Evolutionary conservation across 1,140 invertebrate genomes (phyloP).

Genomic region (Macrotrachela quadricornifera): DNA sequence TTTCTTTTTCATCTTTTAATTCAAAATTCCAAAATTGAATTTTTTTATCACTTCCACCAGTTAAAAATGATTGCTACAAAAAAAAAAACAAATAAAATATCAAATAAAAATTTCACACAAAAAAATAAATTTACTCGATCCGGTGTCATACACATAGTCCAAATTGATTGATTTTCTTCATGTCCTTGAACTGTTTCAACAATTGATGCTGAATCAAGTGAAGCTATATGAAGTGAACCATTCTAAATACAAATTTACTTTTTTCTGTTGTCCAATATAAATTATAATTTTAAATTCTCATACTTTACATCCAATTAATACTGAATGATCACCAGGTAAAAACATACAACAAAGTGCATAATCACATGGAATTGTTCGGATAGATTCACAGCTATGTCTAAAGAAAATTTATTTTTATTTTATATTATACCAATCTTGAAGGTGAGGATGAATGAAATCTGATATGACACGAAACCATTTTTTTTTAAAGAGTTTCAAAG

Average conservation of each 20-base stretch:
- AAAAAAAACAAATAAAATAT: conserved; percentile 21
- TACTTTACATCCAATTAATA: conserved; percentile 60
- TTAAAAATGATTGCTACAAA: conserved; percentile 46
- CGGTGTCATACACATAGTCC: conserved; percentile 43
- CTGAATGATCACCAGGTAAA: conserved; percentile 71
- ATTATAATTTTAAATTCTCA: background rate
- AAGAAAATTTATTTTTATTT: conserved; percentile 13
- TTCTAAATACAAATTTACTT: conserved; percentile 25
- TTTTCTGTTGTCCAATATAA: no score
- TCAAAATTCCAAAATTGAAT: conserved; percentile 88
- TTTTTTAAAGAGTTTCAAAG: no score
- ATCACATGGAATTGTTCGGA: conserved; percentile 48
- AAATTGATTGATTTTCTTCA: conserved; percentile 41
- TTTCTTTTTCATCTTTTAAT: conserved; percentile 32
- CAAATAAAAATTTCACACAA: conserved; percentile 18
- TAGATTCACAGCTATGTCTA: conserved; percentile 50
- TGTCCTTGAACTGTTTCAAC: conserved; percentile 45
- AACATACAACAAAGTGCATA: conserved; percentile 54
- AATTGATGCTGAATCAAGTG: conserved; percentile 55
- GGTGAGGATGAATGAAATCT: no score
- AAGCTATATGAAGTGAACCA: conserved; percentile 63
- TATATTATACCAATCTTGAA: no score
- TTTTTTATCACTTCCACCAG: conserved; percentile 63
- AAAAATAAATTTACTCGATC: conserved; percentile 32
- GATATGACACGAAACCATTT: no score